Percentiles rank a stretch among this genome's conserved stretches.
Evolutionary conservation across 2,113 vertebrate genomes (phyloP).

Genomic region (Propithecus coquereli): DNA sequence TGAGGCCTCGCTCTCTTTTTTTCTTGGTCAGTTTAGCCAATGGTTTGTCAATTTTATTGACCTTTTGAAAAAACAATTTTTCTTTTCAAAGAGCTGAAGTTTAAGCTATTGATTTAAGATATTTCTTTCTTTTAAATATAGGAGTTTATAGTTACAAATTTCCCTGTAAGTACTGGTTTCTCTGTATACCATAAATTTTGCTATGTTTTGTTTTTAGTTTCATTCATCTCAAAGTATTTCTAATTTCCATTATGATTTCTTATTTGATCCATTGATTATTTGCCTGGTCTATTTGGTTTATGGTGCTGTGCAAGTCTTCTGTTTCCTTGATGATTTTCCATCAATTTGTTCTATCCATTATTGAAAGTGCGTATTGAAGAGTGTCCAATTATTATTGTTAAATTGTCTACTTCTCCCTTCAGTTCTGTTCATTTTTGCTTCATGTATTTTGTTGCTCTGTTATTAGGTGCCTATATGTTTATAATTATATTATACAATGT

Average conservation of each 20-base stretch:
- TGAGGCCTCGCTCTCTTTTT: background rate
- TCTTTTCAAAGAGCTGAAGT: background rate
- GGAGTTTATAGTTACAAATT: background rate
- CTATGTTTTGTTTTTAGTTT: background rate
- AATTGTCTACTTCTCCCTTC: background rate
- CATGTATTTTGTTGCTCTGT: background rate
- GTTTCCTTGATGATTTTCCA: background rate
- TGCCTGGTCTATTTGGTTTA: background rate
- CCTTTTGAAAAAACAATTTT: background rate
- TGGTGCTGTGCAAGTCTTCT: background rate
- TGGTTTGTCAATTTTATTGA: background rate
- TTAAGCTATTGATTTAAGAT: background rate
- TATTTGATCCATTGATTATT: background rate
- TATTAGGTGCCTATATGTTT: background rate
- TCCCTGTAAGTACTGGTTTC: background rate
- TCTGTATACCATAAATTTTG: background rate
- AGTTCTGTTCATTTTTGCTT: background rate
- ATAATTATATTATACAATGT: background rate
- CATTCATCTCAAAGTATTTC: background rate
- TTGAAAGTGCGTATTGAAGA: background rate
- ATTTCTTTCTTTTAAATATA: background rate
- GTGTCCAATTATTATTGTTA: background rate
- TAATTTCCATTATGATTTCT: background rate
- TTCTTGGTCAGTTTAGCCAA: background rate
- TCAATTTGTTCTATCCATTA: background rate